phyloP scores from a whole-genome alignment of 1,140 invertebrate species.

The Bombyx mandarina region DNA sequence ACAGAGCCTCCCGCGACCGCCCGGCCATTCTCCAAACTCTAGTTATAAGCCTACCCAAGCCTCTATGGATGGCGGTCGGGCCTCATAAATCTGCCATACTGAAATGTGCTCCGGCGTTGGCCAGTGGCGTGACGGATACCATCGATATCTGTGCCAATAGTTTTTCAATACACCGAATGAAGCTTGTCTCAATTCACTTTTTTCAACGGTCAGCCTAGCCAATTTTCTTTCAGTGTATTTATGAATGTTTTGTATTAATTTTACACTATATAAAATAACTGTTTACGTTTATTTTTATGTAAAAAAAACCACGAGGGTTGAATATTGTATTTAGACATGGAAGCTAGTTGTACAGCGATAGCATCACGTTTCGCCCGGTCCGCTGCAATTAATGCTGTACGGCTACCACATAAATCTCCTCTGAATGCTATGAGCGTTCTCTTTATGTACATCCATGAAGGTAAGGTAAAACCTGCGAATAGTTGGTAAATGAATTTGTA shows the following conservation, averaged over 20 bases:
- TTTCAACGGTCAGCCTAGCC: constrained; percentile 19
- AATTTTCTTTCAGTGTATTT: constrained; percentile 18
- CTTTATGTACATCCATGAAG: too few relatives aligned
- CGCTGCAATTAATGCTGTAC: constrained; percentile 62
- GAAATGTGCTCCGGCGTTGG: constrained; percentile 42
- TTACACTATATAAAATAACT: too few relatives aligned
- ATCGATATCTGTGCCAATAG: constrained; percentile 49
- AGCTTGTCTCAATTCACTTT: constrained; percentile 20
- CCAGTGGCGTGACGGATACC: constrained; percentile 32
- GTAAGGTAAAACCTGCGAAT: too few relatives aligned
- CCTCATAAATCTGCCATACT: constrained; percentile 58
- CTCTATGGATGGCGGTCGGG: constrained; percentile 38
- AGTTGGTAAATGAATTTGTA: too few relatives aligned
- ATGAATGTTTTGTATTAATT: too few relatives aligned
- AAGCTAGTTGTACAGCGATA: too few relatives aligned
- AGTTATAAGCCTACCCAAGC: constrained; percentile 24
- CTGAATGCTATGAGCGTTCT: constrained; percentile 49
- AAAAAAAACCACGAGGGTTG: too few relatives aligned
- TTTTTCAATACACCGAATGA: constrained; percentile 28
- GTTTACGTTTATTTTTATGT: too few relatives aligned
- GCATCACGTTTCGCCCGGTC: constrained; percentile 9
- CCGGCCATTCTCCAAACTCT: constrained; percentile 29
- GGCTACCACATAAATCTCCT: constrained; percentile 64
- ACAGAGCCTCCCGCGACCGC: constrained; percentile 47
- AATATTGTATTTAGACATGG: too few relatives aligned